Evolutionary conservation across 2,113 vertebrate species (phyloP).

Genomic region (Gracilinanus agilis): DNA sequence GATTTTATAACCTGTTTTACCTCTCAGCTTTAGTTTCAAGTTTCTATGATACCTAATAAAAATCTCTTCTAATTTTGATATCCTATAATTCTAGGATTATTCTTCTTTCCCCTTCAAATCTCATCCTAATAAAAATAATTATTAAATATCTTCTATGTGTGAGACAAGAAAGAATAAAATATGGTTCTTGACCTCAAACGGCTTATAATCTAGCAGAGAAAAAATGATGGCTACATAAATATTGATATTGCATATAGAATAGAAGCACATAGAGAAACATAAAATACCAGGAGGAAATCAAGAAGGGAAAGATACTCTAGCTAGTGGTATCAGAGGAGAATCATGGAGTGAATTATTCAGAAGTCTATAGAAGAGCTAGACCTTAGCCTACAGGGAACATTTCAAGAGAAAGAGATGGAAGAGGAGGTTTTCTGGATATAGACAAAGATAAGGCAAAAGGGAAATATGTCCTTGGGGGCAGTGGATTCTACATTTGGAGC

Average conservation of each 20-base stretch:
- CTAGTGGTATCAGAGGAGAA: background rate
- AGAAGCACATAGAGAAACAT: background rate
- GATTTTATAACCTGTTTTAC: background rate
- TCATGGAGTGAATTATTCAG: background rate
- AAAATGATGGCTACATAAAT: background rate
- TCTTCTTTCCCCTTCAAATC: background rate
- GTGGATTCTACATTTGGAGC: background rate
- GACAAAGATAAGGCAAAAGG: background rate
- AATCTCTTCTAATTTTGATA: background rate
- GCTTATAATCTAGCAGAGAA: background rate
- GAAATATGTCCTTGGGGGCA: background rate
- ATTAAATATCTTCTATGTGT: background rate
- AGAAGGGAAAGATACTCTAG: background rate
- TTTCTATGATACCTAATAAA: background rate
- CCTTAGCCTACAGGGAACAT: background rate
- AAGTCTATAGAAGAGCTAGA: background rate
- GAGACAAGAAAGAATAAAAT: background rate
- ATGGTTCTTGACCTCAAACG: background rate
- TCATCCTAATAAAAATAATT: background rate
- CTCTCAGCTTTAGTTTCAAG: background rate
- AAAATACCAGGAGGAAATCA: background rate
- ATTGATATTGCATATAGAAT: too few species aligned
- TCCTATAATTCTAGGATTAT: background rate
- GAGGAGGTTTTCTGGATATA: background rate
- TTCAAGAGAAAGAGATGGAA: background rate